A percentile compares a stretch with the other conserved stretches of the same genome.
Evolutionary conservation across 2,113 vertebrate genomes (phyloP).

Genomic region (Vicugna pacos): DNA sequence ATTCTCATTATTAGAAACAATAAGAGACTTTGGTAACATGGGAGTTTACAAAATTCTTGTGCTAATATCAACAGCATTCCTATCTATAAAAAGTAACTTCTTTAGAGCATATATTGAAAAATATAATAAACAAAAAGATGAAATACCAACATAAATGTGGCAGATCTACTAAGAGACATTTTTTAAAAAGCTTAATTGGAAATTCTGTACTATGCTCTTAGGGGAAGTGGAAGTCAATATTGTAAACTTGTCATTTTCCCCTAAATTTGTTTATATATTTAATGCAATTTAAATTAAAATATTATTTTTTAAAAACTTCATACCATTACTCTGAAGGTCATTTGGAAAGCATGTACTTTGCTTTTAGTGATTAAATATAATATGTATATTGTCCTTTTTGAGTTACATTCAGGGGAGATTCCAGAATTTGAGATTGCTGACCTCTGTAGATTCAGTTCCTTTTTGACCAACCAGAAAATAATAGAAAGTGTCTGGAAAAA

Average conservation of each 20-base stretch:
- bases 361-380: neutral
- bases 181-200: neutral
- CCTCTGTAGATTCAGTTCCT: neutral
- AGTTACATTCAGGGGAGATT: slow-evolving; percentile 21
- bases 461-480: slow-evolving; percentile 26
- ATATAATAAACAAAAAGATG: neutral
- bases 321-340: neutral
- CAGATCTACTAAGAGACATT: neutral
- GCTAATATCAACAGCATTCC: neutral
- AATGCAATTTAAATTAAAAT: neutral
- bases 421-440: slow-evolving; percentile 19
- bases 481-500: neutral
- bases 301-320: neutral
- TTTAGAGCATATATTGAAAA: slow-evolving; percentile 20
- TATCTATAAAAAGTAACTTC: neutral
- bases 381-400: neutral
- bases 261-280: neutral
- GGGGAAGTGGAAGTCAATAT: neutral
- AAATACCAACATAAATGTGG: neutral
- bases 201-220: neutral
- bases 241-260: neutral
- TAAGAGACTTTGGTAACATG: neutral
- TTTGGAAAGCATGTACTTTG: slow-evolving; percentile 2
- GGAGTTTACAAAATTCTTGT: neutral
- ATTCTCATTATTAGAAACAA: neutral